Conservation (phyloP, 2,888 invertebrate species). For the Troides aeacus region DNA sequence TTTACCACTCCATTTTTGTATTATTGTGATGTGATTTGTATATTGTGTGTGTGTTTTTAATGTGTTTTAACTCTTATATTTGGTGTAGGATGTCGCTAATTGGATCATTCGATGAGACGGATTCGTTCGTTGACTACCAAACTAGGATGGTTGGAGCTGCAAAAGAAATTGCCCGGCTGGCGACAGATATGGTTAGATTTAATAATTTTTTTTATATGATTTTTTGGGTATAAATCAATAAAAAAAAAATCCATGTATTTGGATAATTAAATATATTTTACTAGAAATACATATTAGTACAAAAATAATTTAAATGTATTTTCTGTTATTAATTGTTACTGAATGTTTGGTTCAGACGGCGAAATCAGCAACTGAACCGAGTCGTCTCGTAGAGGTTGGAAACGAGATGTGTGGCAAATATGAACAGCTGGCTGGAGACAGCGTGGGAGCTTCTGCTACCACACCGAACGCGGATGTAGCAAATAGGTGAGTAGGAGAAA, state of each 20-base stretch:
- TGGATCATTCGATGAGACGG: slow-evolving; percentile 84
- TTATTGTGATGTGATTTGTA: background rate
- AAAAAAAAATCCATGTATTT: no score
- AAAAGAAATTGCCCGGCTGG: slow-evolving; percentile 94
- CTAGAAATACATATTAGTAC: background rate
- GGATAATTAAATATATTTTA: no score
- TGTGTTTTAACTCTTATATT: background rate
- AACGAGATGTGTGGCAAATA: slow-evolving; percentile 93
- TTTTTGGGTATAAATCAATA: background rate
- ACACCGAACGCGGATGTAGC: slow-evolving; percentile 94
- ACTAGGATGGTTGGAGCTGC: slow-evolving; percentile 97
- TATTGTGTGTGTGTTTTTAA: background rate
- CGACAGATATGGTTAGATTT: slow-evolving; percentile 92
- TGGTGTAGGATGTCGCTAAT: slow-evolving; percentile 81
- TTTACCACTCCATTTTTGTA: background rate
- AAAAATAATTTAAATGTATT: background rate
- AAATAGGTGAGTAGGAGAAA: slow-evolving; percentile 61
- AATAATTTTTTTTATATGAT: no score
- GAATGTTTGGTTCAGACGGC: slow-evolving; percentile 75
- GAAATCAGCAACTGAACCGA: slow-evolving; percentile 88
- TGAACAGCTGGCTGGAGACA: slow-evolving; percentile 91
- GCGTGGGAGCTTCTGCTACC: slow-evolving; percentile 93
- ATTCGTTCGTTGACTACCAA: slow-evolving; percentile 96
- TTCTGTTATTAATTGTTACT: no score
- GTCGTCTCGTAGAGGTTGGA: slow-evolving; percentile 89